These are phyloP conservation scores for Neostethus bicornis DNA, from an alignment of 2,797 vertebrate genomes.

Conservation along the genomic window DNA sequence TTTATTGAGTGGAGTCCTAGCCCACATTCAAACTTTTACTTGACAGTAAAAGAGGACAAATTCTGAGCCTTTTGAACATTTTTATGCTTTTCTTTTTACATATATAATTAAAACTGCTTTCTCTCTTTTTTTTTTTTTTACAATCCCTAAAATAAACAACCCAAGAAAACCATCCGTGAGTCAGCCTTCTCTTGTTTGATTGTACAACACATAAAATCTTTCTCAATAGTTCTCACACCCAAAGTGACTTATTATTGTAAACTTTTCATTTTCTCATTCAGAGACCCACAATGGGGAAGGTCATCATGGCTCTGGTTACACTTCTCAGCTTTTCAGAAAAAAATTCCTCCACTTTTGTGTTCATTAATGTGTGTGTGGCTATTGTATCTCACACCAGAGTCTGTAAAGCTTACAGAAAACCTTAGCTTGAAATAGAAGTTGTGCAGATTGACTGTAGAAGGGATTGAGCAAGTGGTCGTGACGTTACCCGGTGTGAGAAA, in stretches of 20 bases:
- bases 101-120: too few species aligned
- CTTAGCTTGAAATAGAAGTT: constrained; percentile 8
- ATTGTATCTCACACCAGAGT: neutral
- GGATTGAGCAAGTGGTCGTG: too few species aligned
- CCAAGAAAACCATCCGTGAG: neutral
- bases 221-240: neutral
- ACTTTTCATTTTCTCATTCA: neutral
- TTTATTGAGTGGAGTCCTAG: too few species aligned
- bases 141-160: neutral
- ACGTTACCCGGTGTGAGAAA: too few species aligned
- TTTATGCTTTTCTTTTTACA: too few species aligned
- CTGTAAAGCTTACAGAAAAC: neutral
- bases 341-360: neutral
- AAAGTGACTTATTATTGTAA: neutral
- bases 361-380: neutral
- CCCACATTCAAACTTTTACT: too few species aligned
- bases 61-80: too few species aligned
- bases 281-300: constrained; percentile 1
- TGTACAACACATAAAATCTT: neutral
- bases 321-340: neutral
- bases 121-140: too few species aligned
- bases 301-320: constrained; percentile 23
- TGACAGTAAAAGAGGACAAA: too few species aligned
- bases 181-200: too few species aligned
- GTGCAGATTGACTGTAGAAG: too few species aligned